Base-by-base conservation (phyloP, 2,113 vertebrate genomes). In the Cygnus buccinator region DNA sequence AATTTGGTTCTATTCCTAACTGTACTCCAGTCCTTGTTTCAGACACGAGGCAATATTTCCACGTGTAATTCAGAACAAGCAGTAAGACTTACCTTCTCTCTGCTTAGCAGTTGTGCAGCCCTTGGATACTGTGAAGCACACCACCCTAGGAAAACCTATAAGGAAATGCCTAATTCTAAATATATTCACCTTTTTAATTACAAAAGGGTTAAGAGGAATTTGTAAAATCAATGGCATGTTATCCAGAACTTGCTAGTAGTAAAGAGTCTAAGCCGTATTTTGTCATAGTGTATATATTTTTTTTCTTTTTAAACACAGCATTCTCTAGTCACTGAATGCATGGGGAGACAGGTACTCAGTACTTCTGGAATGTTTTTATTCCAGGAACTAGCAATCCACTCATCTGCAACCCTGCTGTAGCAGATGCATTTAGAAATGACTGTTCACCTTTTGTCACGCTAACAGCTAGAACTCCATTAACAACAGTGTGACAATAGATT, bases 401-500 rank as follows among this genome's bases (percentile, higher is more conserved):
- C 41, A 81, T 0, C 31, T 21, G 65, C 9, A 74, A 12, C 72
- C 84, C 25, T 48, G 14, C 75, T 44, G 19, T 11, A 13, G 12
- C 79, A 83, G 57, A 90, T n/a, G 3, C 31, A 55, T n/a, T 29
- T 78, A 73, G 31, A 85, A 90, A 29, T 67, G 31, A 86, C 48
- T 3, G 2, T 46, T 91, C 44, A 52, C 29, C 26, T 59, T 77
- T 33, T 74, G 48, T 67, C 63, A 95, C 61, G 46, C 15, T 25
- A 39, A 20, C 28, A 23, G 50, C 41, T 39, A 39, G n/a, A 68
- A 48, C 31, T 25, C 70, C 16, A 75, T 21, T 50, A 89, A 29
- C 41, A 74, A 48, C 58, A 25, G n/a, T 26, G 41, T 15, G 63
- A 54, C 0, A 4, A 71, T 0, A 35, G 17, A 44, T 25, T 8